Evolutionary conservation across 2,113 vertebrate species (phyloP).

Genomic region (Anolis sagrei): DNA sequence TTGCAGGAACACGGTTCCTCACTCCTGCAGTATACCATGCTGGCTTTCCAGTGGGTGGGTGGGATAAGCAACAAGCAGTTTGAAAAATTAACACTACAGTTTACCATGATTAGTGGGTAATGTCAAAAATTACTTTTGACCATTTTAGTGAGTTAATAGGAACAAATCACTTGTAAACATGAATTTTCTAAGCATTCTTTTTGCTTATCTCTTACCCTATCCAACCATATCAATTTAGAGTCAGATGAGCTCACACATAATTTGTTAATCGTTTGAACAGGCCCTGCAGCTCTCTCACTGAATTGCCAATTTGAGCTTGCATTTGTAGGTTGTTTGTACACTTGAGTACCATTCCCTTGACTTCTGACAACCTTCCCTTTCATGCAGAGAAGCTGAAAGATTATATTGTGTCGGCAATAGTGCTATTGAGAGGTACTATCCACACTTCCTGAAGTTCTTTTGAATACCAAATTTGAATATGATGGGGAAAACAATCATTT

Average conservation of each 20-base stretch:
- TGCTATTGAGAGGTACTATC: neutral
- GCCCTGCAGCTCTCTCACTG: neutral
- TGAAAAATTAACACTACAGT: too few species aligned
- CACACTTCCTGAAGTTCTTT: neutral
- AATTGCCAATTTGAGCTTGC: constrained; percentile 15
- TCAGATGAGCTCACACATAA: neutral
- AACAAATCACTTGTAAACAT: too few species aligned
- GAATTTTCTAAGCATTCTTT: neutral
- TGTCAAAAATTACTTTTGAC: too few species aligned
- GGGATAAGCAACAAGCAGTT: too few species aligned
- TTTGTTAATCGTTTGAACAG: constrained; percentile 3
- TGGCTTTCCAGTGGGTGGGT: too few species aligned
- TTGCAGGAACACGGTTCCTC: too few species aligned
- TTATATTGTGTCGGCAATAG: neutral
- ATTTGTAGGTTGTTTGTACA: constrained; percentile 22
- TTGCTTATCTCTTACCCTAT: neutral
- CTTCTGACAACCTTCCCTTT: constrained; percentile 26
- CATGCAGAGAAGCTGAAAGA: neutral
- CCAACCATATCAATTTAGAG: neutral
- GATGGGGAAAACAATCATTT: constrained; percentile 5
- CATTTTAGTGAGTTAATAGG: too few species aligned
- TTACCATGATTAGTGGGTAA: too few species aligned
- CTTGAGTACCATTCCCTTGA: constrained; percentile 23
- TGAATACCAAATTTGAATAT: constrained; percentile 10
- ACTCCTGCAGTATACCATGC: too few species aligned